A percentile compares a stretch with the other conserved stretches of the same genome.
These are phyloP conservation scores for Anoplopoma fimbria DNA, from an alignment of 2,113 vertebrate genomes.

Conservation along the genomic window DNA sequence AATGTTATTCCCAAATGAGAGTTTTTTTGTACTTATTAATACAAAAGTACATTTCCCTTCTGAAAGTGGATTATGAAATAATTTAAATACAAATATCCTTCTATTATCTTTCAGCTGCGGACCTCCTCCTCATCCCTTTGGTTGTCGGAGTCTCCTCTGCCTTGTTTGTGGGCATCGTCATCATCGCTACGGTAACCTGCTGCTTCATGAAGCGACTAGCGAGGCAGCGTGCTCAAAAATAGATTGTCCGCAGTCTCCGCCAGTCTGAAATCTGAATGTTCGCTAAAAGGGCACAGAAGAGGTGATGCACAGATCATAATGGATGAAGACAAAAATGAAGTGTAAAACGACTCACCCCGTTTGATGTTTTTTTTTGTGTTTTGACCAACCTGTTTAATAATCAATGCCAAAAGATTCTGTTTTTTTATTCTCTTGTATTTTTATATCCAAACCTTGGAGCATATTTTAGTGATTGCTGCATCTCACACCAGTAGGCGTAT, in stretches of 20 bases:
- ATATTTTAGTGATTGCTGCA: conserved; percentile 32
- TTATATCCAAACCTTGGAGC: conserved; percentile 48
- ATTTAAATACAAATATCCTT: not conserved
- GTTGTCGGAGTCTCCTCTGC: conserved; percentile 86
- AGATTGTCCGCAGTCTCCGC: not conserved
- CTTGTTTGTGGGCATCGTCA: conserved; percentile 85
- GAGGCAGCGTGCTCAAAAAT: conserved; percentile 78
- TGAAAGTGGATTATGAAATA: not conserved
- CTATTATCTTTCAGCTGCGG: conserved; percentile 76
- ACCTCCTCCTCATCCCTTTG: conserved; percentile 89
- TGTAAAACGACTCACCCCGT: conserved; percentile 15
- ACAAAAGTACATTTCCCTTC: not conserved
- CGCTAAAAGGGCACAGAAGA: conserved; percentile 8
- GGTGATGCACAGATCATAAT: not conserved
- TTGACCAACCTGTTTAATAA: conserved; percentile 29
- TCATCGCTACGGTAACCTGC: conserved; percentile 89
- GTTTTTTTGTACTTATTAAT: not conserved
- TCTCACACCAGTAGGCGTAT: not conserved
- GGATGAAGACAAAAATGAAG: conserved; percentile 7
- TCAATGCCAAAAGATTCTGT: conserved; percentile 67
- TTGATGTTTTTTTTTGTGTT: conserved; percentile 33
- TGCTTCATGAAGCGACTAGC: conserved; percentile 90
- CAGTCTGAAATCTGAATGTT: conserved; percentile 3
- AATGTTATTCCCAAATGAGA: not conserved
- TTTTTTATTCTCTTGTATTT: conserved; percentile 68